These are phyloP conservation scores for Zosterops pallidus DNA, from an alignment of 2,113 vertebrate genomes.

Conservation along the genomic window DNA sequence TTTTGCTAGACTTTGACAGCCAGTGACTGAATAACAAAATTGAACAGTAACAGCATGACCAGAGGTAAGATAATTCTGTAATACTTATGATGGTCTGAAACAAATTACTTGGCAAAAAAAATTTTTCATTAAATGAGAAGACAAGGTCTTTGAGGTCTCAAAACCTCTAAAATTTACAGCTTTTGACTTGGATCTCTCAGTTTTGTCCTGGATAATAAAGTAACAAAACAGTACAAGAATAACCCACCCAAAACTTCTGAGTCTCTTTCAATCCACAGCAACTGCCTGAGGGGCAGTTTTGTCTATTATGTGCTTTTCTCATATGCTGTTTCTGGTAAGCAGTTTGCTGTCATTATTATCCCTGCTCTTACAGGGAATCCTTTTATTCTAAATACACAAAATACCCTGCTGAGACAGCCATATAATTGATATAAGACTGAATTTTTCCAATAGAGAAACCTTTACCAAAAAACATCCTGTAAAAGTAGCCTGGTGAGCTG, in stretches of 20 bases:
- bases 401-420: background rate
- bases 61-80: background rate
- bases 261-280: background rate
- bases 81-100: background rate
- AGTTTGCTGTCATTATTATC: background rate
- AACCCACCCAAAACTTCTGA: background rate
- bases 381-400: conserved; percentile 19
- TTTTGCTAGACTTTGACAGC: background rate
- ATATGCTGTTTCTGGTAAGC: background rate
- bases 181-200: background rate
- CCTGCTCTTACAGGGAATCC: background rate
- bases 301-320: background rate
- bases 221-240: background rate
- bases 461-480: background rate
- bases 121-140: background rate
- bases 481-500: background rate
- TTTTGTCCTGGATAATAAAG: background rate
- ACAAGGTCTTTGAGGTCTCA: background rate
- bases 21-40: background rate
- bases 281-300: background rate
- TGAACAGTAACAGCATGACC: background rate
- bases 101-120: background rate
- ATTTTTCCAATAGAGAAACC: background rate
- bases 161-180: background rate
- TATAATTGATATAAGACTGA: background rate